phyloP scores from a whole-genome alignment of 2,113 vertebrate genomes.

The Phrynosoma blainvillii region DNA sequence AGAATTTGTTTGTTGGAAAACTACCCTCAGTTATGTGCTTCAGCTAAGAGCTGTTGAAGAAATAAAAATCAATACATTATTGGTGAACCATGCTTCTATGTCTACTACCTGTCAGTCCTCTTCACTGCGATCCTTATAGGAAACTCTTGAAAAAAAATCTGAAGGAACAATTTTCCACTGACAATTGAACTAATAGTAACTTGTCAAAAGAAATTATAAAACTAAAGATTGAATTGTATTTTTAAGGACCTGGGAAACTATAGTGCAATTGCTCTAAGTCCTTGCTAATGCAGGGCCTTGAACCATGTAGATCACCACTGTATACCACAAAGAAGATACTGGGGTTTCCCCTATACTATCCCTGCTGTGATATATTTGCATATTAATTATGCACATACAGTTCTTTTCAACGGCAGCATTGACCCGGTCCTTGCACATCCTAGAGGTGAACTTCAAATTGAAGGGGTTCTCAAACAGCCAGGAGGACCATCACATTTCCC shows the following conservation, averaged over 20 bases:
- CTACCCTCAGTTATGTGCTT: neutral
- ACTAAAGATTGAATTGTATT: neutral
- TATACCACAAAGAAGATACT: conserved; percentile 8
- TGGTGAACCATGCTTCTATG: no score
- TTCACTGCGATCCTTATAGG: neutral
- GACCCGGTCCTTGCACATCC: neutral
- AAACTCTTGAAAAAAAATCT: neutral
- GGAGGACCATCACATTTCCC: neutral
- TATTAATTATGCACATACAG: conserved; percentile 8
- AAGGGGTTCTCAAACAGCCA: neutral
- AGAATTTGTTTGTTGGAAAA: neutral
- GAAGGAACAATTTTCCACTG: neutral
- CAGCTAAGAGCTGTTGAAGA: neutral
- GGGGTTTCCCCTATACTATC: conserved; percentile 13
- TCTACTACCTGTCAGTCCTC: neutral
- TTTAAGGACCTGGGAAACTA: neutral
- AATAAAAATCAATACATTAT: neutral
- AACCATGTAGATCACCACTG: conserved; percentile 1
- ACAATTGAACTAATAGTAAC: neutral
- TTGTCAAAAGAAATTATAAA: neutral
- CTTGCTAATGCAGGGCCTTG: neutral
- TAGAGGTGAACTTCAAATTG: neutral
- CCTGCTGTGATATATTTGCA: conserved; percentile 13
- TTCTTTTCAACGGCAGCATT: neutral
- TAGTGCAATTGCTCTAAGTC: neutral